These are phyloP conservation scores for Drosophila percnosoma DNA, from an alignment of 2,888 invertebrate species.

Conservation along the genomic window DNA sequence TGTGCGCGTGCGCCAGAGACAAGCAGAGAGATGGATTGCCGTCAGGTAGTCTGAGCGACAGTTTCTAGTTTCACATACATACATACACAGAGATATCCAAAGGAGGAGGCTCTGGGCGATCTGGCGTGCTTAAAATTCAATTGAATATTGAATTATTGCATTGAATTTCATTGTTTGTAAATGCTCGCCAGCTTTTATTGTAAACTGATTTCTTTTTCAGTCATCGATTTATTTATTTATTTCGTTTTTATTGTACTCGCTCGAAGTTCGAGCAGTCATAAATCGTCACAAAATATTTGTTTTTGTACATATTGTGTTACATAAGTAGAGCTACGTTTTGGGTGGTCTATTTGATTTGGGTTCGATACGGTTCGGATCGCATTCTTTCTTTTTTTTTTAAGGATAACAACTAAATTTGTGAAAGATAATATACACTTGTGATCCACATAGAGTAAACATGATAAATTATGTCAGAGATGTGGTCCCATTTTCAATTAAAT, in stretches of 20 bases:
- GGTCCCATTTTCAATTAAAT: constrained; percentile 1
- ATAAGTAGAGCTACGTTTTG: constrained; percentile 41
- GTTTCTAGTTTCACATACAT: constrained; percentile 69
- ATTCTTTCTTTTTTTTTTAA: not conserved
- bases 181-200: constrained; percentile 67
- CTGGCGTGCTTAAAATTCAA: constrained; percentile 82
- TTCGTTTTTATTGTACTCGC: constrained; percentile 66
- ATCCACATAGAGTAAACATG: constrained; percentile 4
- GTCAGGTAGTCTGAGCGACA: constrained; percentile 59
- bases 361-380: not conserved
- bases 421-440: not conserved
- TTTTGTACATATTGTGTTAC: constrained; percentile 46
- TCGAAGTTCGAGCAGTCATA: constrained; percentile 60
- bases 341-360: constrained; percentile 45
- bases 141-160: constrained; percentile 84
- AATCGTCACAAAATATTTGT: constrained; percentile 60
- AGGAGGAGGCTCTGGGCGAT: constrained; percentile 43
- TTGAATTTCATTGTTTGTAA: constrained; percentile 83
- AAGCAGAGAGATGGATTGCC: constrained; percentile 74
- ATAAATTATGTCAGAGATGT: not conserved
- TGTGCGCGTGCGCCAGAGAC: constrained; percentile 69
- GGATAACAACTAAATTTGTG: constrained; percentile 1
- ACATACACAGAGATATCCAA: constrained; percentile 1
- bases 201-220: constrained; percentile 78
- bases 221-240: constrained; percentile 75